A percentile compares a stretch with the other conserved stretches of the same genome.
Evolutionary conservation across 1,140 invertebrate species (phyloP).

Genomic region (Parasteatoda tepidariorum): DNA sequence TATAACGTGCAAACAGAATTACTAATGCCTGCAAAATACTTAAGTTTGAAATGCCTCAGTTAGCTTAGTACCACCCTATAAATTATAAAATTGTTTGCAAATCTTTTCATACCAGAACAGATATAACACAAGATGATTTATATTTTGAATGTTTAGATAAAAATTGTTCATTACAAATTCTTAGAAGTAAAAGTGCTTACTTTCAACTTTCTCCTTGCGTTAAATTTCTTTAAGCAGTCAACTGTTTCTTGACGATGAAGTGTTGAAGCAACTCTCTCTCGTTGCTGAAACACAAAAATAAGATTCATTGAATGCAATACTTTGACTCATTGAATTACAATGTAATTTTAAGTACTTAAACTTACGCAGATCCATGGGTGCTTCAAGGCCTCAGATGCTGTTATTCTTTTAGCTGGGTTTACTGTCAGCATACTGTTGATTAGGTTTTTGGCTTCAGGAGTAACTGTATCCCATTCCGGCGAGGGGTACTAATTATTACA

Average conservation of each 20-base stretch:
- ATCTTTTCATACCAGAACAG: no score
- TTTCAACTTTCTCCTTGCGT: slow-evolving; percentile 98
- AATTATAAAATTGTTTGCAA: no score
- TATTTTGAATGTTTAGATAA: no score
- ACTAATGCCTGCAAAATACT: no score
- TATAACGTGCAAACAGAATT: no score
- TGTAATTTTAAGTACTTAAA: not conserved
- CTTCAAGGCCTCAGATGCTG: slow-evolving; percentile 95
- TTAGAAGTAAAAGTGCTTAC: slow-evolving; percentile 27
- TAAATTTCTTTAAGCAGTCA: slow-evolving; percentile 99
- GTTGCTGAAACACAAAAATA: slow-evolving; percentile 73
- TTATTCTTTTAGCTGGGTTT: slow-evolving; percentile 97
- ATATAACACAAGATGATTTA: no score
- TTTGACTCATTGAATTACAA: not conserved
- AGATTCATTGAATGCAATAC: not conserved
- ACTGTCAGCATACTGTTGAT: slow-evolving; percentile 99
- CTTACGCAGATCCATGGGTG: slow-evolving; percentile 96
- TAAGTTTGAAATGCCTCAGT: no score
- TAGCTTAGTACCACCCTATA: no score
- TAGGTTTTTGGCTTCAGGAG: slow-evolving; percentile 98
- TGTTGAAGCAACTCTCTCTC: slow-evolving; percentile 96
- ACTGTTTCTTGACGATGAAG: slow-evolving; percentile 99
- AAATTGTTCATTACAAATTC: no score
- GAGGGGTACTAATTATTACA: slow-evolving; percentile 87
- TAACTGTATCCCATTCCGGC: slow-evolving; percentile 99